These are phyloP conservation scores for Vidua macroura DNA, from an alignment of 2,113 vertebrate species.

Conservation along the genomic window DNA sequence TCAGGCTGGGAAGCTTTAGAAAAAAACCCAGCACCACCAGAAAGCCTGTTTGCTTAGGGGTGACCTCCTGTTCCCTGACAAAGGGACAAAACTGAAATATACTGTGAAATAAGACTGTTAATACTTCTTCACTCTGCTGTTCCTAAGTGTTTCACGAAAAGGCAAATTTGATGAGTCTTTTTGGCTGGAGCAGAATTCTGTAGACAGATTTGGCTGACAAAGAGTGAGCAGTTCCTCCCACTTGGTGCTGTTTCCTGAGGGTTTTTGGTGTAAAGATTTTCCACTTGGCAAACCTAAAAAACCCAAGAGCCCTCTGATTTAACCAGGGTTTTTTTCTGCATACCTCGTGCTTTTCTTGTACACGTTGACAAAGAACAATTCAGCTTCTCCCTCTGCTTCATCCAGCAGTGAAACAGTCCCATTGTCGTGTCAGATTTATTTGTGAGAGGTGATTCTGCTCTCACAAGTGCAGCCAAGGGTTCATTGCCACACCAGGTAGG, in stretches of 20 bases:
- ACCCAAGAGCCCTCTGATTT: neutral
- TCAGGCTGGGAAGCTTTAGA: neutral
- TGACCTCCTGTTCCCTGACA: neutral
- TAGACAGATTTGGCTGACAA: neutral
- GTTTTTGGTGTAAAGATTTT: neutral
- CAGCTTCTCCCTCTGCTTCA: neutral
- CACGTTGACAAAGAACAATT: neutral
- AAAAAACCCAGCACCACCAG: neutral
- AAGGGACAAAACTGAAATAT: slow-evolving; percentile 8
- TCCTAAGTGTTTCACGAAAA: neutral
- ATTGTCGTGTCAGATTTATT: neutral
- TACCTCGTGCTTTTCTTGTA: neutral
- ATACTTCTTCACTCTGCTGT: neutral
- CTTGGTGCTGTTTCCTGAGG: neutral
- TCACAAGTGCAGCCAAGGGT: neutral
- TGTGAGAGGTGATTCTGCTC: neutral
- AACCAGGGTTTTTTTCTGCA: neutral
- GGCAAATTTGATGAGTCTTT: neutral
- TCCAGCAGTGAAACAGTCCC: neutral
- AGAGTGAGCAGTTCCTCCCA: neutral
- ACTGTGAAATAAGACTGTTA: slow-evolving; percentile 31
- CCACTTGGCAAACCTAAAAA: neutral
- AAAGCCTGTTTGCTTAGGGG: neutral
- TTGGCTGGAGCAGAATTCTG: neutral
- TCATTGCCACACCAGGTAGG: neutral